phyloP scores from a whole-genome alignment of 2,888 invertebrate species.

The Acleris emargana region DNA sequence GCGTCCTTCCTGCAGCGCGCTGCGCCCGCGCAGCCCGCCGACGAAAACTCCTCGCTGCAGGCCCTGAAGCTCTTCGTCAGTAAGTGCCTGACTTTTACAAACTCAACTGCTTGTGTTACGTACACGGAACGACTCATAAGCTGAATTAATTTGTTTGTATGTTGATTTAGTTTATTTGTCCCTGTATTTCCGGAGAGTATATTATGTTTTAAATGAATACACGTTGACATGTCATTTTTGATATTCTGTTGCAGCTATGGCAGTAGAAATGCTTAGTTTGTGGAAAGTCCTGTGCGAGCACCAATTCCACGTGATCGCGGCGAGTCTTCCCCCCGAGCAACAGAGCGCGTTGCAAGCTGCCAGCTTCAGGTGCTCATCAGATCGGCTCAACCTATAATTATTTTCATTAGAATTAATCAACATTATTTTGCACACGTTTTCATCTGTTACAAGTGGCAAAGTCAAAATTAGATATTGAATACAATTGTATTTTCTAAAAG shows the following conservation, averaged over 20 bases:
- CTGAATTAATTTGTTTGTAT: too few species aligned
- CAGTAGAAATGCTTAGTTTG: constrained; percentile 94
- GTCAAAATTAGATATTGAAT: too few species aligned
- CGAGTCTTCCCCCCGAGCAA: constrained; percentile 86
- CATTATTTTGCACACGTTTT: too few species aligned
- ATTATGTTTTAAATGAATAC: too few species aligned
- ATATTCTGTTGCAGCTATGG: constrained; percentile 77
- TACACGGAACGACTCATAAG: too few species aligned
- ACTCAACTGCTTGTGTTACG: neutral
- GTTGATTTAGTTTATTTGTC: too few species aligned
- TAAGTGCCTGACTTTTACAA: constrained; percentile 49
- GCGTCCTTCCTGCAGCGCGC: constrained; percentile 86
- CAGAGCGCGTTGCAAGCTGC: constrained; percentile 85
- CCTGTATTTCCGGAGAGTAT: too few species aligned
- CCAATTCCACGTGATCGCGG: constrained; percentile 92
- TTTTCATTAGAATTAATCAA: too few species aligned
- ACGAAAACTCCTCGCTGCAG: constrained; percentile 90
- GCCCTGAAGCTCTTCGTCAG: constrained; percentile 89
- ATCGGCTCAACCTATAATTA: neutral
- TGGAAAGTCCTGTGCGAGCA: constrained; percentile 97
- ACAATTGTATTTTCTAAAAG: too few species aligned
- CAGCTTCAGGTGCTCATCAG: constrained; percentile 77
- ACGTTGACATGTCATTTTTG: neutral
- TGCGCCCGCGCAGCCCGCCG: constrained; percentile 67
- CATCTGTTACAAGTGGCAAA: too few species aligned